These are phyloP conservation scores for Drosophila rhopaloa DNA, from an alignment of 1,140 invertebrate species.

Conservation along the genomic window DNA sequence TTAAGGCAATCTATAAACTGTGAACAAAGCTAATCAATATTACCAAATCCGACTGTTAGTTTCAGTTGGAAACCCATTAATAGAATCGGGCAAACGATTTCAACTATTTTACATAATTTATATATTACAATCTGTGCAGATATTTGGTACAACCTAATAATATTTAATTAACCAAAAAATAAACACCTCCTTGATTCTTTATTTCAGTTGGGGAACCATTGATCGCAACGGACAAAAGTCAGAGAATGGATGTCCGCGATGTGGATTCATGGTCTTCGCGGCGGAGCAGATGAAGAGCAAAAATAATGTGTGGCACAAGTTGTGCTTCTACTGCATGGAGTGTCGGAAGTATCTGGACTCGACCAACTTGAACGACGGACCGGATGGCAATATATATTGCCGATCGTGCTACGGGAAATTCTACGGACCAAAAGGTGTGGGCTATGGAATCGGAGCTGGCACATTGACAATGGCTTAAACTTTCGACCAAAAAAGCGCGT, in stretches of 20 bases:
- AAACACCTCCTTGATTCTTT: not conserved
- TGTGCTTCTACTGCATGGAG: constrained; percentile 97
- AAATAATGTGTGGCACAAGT: constrained; percentile 96
- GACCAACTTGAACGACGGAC: constrained; percentile 95
- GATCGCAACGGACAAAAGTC: constrained; percentile 60
- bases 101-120: too few relatives aligned
- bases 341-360: constrained; percentile 96
- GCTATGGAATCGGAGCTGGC: constrained; percentile 94
- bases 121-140: too few relatives aligned
- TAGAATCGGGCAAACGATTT: too few relatives aligned
- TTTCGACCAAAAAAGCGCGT: constrained; percentile 32
- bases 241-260: constrained; percentile 90
- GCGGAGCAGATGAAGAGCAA: constrained; percentile 98
- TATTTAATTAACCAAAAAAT: too few relatives aligned
- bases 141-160: too few relatives aligned
- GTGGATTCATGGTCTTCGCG: constrained; percentile 95
- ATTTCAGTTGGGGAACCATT: constrained; percentile 37
- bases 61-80: too few relatives aligned
- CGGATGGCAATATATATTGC: constrained; percentile 97
- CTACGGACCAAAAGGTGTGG: constrained; percentile 97
- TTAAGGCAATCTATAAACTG: too few relatives aligned
- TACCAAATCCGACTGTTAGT: too few relatives aligned
- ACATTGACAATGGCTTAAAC: constrained; percentile 89
- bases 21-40: too few relatives aligned
- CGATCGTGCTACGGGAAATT: constrained; percentile 95